Base-by-base conservation (phyloP, 2,113 vertebrate genomes). In the Labrus mixtus region DNA sequence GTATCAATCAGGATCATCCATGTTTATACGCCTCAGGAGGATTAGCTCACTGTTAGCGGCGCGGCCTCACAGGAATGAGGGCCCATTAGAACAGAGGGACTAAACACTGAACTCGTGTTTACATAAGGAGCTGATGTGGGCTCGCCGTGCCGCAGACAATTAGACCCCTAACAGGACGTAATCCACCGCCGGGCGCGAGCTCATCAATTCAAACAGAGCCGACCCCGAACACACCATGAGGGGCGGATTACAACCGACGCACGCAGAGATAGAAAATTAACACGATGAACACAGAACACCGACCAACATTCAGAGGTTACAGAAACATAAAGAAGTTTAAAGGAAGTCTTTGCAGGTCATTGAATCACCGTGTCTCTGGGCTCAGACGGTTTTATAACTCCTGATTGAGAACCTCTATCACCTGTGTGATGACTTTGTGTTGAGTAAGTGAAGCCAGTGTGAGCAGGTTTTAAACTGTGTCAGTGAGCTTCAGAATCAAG, bases 21-120 rank as follows among this genome's bases (percentile, higher is more conserved):
- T 92, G 93, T 93, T 93, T 93, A 92, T 82, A 89, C 82, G 68
- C 85, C 84, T 86, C 73, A 36, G 85, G 67, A 15, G 87, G 83
- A 92, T 94, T 92, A 94, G 88, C 89, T 93, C 89, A 91, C 81
- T 80, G 82, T 90, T 87, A 91, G 81, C 79, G 85, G 84, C 86
- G 84, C 72, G 78, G 75, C 83, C 86, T 81, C 79, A 80, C 25
- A 25, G 79, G 87, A 89, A 90, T 84, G 79, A 68, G 64, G 20
- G 73, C 54, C 83, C 86, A 82, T 91, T 86, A 84, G 79, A 65
- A 83, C 79, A 78, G 87, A 51, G 69, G 69, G 79, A 78, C 84
- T 90, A 74, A 89, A 87, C 86, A 85, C 69, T 58, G 83, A 0
- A 62, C 61, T 1, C 54, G 59, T 90, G 91, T 90, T 91, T 91